Evolutionary conservation across 2,113 vertebrate species (phyloP).

Genomic region (Pterophyllum scalare): DNA sequence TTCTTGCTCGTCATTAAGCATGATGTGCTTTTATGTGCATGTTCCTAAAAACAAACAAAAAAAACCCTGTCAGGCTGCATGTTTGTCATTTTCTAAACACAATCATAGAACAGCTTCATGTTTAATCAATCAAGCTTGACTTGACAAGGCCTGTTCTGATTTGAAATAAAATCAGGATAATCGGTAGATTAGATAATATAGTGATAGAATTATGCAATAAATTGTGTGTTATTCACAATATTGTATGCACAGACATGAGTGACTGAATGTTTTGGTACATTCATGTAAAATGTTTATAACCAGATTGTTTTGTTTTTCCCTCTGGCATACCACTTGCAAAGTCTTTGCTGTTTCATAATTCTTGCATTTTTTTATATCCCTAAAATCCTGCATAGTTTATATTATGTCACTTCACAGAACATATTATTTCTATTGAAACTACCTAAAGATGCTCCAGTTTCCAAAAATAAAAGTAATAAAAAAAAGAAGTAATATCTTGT

Average conservation of each 20-base stretch:
- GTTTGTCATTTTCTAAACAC: background rate
- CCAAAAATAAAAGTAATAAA: background rate
- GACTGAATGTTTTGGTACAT: background rate
- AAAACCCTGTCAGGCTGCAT: background rate
- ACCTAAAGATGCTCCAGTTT: background rate
- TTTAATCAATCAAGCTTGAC: slow-evolving; percentile 9
- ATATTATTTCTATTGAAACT: background rate
- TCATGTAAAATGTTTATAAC: background rate
- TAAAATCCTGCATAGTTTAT: background rate
- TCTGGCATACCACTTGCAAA: background rate
- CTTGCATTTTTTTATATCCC: background rate
- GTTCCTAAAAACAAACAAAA: background rate
- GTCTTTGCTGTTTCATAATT: background rate
- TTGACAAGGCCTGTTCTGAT: background rate
- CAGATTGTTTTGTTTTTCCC: background rate
- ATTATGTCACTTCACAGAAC: background rate
- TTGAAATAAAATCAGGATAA: background rate
- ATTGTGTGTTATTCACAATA: background rate
- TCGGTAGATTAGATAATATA: background rate
- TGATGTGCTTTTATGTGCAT: background rate
- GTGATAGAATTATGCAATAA: background rate
- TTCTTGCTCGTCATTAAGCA: background rate
- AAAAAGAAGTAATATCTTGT: background rate
- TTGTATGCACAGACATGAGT: background rate
- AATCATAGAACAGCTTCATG: background rate